These are phyloP conservation scores for Pachydiplax longipennis DNA, from an alignment of 2,888 invertebrate genomes.

Conservation along the genomic window DNA sequence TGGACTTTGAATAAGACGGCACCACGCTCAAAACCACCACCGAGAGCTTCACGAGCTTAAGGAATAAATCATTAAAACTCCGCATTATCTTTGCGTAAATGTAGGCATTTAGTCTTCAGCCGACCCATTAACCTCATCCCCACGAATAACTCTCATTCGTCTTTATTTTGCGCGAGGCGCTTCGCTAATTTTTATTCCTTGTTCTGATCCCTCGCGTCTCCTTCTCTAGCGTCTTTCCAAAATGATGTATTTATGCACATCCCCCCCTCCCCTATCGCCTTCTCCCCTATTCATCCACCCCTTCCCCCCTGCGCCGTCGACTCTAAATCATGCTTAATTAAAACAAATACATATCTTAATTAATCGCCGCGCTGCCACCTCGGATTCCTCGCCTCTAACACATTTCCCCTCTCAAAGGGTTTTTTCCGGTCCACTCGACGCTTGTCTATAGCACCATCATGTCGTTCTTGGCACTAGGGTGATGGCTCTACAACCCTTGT, in stretches of 20 bases:
- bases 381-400: not conserved
- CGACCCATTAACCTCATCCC: slow-evolving; percentile 19
- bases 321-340: slow-evolving; percentile 40
- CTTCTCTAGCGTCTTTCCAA: not conserved
- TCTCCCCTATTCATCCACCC: not conserved
- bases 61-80: not conserved
- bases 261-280: not conserved
- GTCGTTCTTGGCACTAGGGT: not conserved
- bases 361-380: not conserved
- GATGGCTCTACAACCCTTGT: not conserved
- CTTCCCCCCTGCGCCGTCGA: not conserved
- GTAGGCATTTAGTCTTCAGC: not conserved
- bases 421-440: not conserved
- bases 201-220: not conserved
- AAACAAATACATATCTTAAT: slow-evolving; percentile 43
- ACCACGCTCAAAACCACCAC: too few species aligned
- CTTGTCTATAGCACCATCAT: not conserved
- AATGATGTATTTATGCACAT: slow-evolving; percentile 30
- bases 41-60: not conserved
- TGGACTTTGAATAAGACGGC: too few species aligned
- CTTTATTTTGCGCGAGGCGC: slow-evolving; percentile 2
- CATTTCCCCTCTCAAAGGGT: not conserved
- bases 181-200: slow-evolving; percentile 7
- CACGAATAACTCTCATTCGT: slow-evolving; percentile 17
- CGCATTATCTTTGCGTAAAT: not conserved